Percentiles rank a stretch among this genome's conserved stretches.
Evolutionary conservation across 1,140 invertebrate species (phyloP).

Genomic region (Sesamia nonagrioides): DNA sequence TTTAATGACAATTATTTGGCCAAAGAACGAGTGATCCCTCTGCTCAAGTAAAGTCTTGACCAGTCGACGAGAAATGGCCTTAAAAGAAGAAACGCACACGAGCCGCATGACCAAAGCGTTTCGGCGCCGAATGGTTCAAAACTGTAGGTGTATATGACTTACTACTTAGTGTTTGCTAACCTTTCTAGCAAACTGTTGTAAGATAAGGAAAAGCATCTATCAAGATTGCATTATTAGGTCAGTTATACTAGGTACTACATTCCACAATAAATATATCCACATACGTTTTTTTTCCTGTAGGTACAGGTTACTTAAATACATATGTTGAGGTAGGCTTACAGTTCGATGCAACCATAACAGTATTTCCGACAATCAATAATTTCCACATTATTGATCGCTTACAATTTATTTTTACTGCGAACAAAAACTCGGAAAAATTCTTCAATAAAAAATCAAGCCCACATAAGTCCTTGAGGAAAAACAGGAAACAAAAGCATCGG

Average conservation of each 20-base stretch:
- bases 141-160: too few relatives aligned
- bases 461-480: slow-evolving; percentile 29
- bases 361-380: background rate
- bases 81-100: too few relatives aligned
- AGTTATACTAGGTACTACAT: background rate
- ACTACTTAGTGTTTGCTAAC: background rate
- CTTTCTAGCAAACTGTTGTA: background rate
- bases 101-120: too few relatives aligned
- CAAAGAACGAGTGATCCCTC: too few relatives aligned
- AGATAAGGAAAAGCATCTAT: too few relatives aligned
- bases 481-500: slow-evolving; percentile 27
- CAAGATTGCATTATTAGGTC: background rate
- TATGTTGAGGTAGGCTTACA: background rate
- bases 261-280: background rate
- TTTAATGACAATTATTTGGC: too few relatives aligned
- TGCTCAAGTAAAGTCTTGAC: too few relatives aligned
- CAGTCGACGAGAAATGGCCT: too few relatives aligned
- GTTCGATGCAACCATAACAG: background rate
- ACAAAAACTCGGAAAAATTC: background rate
- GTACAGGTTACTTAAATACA: too few relatives aligned
- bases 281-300: background rate
- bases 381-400: background rate
- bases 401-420: background rate
- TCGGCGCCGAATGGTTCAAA: too few relatives aligned
- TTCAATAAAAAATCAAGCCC: background rate